Evolutionary conservation across 2,888 invertebrate genomes (phyloP).

Genomic region (Halictus ligatus): DNA sequence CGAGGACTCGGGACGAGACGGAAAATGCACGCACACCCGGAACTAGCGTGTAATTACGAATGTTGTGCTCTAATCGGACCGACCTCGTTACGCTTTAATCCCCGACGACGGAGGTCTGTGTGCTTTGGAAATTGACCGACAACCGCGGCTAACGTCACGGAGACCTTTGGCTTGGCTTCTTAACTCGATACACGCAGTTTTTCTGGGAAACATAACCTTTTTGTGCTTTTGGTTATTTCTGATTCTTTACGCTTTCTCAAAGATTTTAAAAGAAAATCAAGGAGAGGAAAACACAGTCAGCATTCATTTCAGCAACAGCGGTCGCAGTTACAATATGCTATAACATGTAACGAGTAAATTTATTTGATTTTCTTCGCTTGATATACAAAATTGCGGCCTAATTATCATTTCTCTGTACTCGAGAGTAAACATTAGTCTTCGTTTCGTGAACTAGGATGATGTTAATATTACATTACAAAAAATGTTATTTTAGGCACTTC

Average conservation of each 20-base stretch:
- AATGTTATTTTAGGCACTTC: not conserved
- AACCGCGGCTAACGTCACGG: slow-evolving; percentile 42
- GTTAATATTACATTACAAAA: too few relatives aligned
- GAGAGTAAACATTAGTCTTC: too few relatives aligned
- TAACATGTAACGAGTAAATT: not conserved
- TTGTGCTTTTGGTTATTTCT: not conserved
- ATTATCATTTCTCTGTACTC: too few relatives aligned
- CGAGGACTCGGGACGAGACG: not conserved
- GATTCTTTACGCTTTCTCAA: not conserved
- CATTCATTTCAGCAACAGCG: too few relatives aligned
- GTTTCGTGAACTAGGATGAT: too few relatives aligned
- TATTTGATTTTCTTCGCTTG: not conserved
- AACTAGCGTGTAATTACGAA: slow-evolving; percentile 38
- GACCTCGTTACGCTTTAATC: slow-evolving; percentile 50
- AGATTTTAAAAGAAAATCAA: not conserved
- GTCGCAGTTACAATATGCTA: too few relatives aligned
- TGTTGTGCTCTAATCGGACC: slow-evolving; percentile 47
- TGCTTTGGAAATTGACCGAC: slow-evolving; percentile 21
- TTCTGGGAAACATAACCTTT: not conserved
- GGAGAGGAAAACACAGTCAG: not conserved
- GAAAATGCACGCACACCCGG: not conserved
- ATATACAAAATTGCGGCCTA: too few relatives aligned
- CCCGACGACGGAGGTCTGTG: slow-evolving; percentile 28
- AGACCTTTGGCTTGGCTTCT: slow-evolving; percentile 26
- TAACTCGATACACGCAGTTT: not conserved